Evolutionary conservation across 2,113 vertebrate species (phyloP), one percentile per base, ranked within the genome.

Genomic region (Cricetomys ansorgei): DNA sequence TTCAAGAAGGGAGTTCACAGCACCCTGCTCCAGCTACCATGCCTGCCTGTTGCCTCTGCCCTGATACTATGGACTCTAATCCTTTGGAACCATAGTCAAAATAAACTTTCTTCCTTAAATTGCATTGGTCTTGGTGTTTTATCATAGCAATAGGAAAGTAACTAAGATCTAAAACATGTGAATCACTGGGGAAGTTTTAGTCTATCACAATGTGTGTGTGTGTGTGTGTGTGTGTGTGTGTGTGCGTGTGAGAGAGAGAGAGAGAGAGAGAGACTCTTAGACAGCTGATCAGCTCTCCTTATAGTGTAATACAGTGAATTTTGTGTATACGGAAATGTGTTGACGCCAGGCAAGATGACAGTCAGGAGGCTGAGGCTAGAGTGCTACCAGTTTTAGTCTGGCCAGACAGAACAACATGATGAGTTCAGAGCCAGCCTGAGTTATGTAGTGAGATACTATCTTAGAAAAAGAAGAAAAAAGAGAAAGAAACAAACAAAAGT

Each of bases 161-260:
- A 13, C 40, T 94, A 45, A 59, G 55, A 70, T 15, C 94, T 96
- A 81, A 81, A 94, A 96, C 73, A 34, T 86, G 21, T 89, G 67
- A 94, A 4, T 67, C 25, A 87, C 23, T 91, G 31, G 43, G 11
- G 94, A 95, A 80, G 1, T 45, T 87, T 81, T 79, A 89, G 29
- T 89, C 27, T 92, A 69, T 11, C 25, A n/a, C 45, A 27, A 16
- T 2, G 0, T 34, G 40, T 65, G 17, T 81, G 81, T 87, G 64
- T 73, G 31, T 73, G 45, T 92, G 7, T 64, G 53, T 27, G 34
- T 27, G 31, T 40, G 50, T 53, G 48, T 80, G 19, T 83, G n/a
- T 62, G 5, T 27, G 8, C 23, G 50, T n/a, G 50, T 55, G 13
- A 62, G 55, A 62, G 80, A 83, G n/a, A 81, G 53, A 62, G 53